phyloP scores from a whole-genome alignment of 2,888 invertebrate species.

The Hypomecis atomaria region DNA sequence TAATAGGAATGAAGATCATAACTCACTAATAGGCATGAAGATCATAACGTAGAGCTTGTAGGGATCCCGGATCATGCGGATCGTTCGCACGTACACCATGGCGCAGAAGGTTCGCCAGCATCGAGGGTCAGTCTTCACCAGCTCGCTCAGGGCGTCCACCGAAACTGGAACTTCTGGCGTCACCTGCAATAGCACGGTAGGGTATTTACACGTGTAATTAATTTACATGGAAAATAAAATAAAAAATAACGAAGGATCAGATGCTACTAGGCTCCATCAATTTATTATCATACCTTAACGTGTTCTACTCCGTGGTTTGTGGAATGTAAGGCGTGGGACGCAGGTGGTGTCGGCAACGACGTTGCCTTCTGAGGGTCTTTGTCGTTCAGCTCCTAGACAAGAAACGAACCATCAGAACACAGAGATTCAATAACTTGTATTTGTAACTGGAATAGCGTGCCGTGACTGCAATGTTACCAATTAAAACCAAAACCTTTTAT shows the following conservation, averaged over 20 bases:
- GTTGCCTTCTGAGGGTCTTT: conserved; percentile 72
- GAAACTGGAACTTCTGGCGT: conserved; percentile 78
- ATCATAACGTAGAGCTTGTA: conserved; percentile 91
- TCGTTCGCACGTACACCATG: conserved; percentile 86
- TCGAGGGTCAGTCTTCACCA: conserved; percentile 86
- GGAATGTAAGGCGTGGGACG: conserved; percentile 78
- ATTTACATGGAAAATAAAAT: too few species aligned
- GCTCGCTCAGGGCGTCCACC: conserved; percentile 85
- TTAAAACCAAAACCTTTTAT: too few species aligned
- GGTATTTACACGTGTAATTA: too few species aligned
- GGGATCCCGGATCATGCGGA: conserved; percentile 88
- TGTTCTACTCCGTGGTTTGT: conserved; percentile 80
- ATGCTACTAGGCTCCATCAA: too few species aligned
- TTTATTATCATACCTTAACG: conserved; percentile 81
- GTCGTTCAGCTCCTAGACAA: conserved; percentile 83
- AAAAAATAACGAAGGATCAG: too few species aligned
- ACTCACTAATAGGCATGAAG: conserved; percentile 87
- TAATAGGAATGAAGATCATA: too few species aligned
- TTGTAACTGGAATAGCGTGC: too few species aligned
- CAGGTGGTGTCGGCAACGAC: conserved; percentile 73
- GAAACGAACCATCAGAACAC: too few species aligned
- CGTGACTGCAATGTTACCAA: too few species aligned
- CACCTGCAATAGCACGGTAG: too few species aligned
- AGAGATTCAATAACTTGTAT: too few species aligned
- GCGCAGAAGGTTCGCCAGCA: conserved; percentile 87